Percentiles rank a stretch among this genome's conserved stretches.
phyloP scores from a whole-genome alignment of 2,797 vertebrate species.

The Alauda arvensis region DNA sequence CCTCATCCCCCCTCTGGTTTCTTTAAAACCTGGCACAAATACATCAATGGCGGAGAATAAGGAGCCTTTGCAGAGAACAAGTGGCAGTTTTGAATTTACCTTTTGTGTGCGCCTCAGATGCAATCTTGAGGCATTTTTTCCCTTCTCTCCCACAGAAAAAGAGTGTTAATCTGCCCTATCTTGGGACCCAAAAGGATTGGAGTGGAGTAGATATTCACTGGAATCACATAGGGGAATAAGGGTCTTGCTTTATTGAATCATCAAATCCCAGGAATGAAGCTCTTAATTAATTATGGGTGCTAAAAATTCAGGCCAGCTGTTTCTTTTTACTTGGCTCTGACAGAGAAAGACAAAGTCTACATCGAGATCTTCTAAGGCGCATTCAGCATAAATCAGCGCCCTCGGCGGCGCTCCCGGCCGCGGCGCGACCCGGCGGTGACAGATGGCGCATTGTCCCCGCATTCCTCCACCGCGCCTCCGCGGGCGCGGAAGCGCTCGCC shows the following conservation, averaged over 20 bases:
- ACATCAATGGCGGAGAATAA: slow-evolving; percentile 53
- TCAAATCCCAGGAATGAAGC: slow-evolving; percentile 77
- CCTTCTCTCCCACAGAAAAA: slow-evolving; percentile 55
- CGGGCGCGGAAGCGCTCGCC: background rate
- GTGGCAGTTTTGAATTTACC: slow-evolving; percentile 66
- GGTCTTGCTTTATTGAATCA: slow-evolving; percentile 79
- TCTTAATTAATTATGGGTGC: slow-evolving; percentile 84
- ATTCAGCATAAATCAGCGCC: slow-evolving; percentile 73
- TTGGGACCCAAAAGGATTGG: slow-evolving; percentile 62
- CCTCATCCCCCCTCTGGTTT: slow-evolving; percentile 56
- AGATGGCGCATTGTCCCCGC: slow-evolving; percentile 60
- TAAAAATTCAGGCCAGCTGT: slow-evolving; percentile 82
- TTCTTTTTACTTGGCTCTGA: slow-evolving; percentile 66
- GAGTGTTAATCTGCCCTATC: slow-evolving; percentile 56
- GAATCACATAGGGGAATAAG: slow-evolving; percentile 72
- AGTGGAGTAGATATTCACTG: slow-evolving; percentile 68
- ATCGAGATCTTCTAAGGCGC: slow-evolving; percentile 59
- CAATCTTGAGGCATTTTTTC: slow-evolving; percentile 68
- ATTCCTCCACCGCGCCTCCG: slow-evolving; percentile 51
- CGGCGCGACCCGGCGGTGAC: slow-evolving; percentile 66
- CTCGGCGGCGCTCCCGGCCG: slow-evolving; percentile 58
- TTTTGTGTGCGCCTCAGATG: slow-evolving; percentile 56
- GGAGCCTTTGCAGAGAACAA: slow-evolving; percentile 59
- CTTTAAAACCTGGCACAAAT: slow-evolving; percentile 63
- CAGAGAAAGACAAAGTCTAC: slow-evolving; percentile 64